These are phyloP conservation scores for Hipparchia sbordonii DNA, from an alignment of 2,888 invertebrate genomes.

Conservation along the genomic window DNA sequence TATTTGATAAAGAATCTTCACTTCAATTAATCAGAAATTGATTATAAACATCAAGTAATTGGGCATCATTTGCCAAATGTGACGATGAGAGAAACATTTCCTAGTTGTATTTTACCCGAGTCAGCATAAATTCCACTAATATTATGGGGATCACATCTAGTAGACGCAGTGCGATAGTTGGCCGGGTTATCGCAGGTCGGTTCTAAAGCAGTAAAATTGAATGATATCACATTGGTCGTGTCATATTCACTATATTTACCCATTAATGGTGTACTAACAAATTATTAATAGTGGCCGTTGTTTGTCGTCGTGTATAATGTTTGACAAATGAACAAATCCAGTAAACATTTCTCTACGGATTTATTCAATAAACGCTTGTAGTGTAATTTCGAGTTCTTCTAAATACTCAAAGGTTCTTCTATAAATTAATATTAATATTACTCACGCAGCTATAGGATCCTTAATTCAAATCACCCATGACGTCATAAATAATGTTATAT, in stretches of 20 bases:
- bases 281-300: conserved; percentile 58
- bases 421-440: background rate
- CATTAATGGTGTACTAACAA: conserved; percentile 75
- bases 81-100: background rate
- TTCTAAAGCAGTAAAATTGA: conserved; percentile 81
- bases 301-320: conserved; percentile 49
- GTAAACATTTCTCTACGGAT: conserved; percentile 9
- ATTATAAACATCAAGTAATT: conserved; percentile 12
- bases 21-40: conserved; percentile 2
- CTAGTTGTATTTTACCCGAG: conserved; percentile 8
- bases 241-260: conserved; percentile 73
- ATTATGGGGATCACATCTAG: conserved; percentile 64
- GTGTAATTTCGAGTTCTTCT: background rate
- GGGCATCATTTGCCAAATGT: background rate
- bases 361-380: background rate
- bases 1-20: background rate
- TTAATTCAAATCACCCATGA: too few species aligned
- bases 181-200: conserved; percentile 77
- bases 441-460: too few species aligned
- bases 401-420: background rate
- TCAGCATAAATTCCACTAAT: conserved; percentile 45
- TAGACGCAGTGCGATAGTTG: conserved; percentile 70
- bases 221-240: conserved; percentile 77
- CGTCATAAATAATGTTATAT: too few species aligned
- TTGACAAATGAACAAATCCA: conserved; percentile 34